Conservation (phyloP, 2,113 vertebrate genomes). For the Syngnathus typhle region DNA sequence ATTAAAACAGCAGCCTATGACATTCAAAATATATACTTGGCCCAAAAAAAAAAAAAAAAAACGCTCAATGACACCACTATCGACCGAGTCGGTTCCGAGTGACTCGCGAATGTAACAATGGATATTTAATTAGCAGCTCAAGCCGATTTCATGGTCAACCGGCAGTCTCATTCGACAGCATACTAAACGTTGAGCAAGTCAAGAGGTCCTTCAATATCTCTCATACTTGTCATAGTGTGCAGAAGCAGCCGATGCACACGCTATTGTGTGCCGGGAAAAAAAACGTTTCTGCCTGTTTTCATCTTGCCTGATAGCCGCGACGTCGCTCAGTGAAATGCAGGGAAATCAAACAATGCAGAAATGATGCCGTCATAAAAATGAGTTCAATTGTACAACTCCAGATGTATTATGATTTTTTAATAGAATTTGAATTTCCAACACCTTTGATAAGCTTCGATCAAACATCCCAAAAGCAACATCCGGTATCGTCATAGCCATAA, state of each 20-base stretch:
- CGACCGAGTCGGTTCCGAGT: slow-evolving; percentile 58
- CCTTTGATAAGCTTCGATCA: not conserved
- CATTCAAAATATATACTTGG: not conserved
- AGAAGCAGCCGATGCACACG: not conserved
- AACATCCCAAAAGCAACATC: not conserved
- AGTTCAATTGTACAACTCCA: too few species aligned
- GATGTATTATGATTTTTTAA: too few species aligned
- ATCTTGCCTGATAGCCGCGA: not conserved
- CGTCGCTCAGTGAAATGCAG: not conserved
- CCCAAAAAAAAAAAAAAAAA: too few species aligned
- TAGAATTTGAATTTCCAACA: too few species aligned
- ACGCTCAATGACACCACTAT: not conserved
- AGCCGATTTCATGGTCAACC: slow-evolving; percentile 15
- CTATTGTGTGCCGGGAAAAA: not conserved
- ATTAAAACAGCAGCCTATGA: not conserved
- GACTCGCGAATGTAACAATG: slow-evolving; percentile 16
- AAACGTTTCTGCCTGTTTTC: not conserved
- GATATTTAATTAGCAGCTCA: slow-evolving; percentile 6
- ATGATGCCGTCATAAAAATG: too few species aligned
- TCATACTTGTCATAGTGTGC: not conserved
- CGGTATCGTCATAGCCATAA: not conserved
- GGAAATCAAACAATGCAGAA: too few species aligned
- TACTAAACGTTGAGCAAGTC: not conserved
- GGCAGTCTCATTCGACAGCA: not conserved
- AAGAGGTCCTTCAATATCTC: slow-evolving; percentile 21